Conservation (phyloP, 2,113 vertebrate species). For the Ophiodon elongatus region DNA sequence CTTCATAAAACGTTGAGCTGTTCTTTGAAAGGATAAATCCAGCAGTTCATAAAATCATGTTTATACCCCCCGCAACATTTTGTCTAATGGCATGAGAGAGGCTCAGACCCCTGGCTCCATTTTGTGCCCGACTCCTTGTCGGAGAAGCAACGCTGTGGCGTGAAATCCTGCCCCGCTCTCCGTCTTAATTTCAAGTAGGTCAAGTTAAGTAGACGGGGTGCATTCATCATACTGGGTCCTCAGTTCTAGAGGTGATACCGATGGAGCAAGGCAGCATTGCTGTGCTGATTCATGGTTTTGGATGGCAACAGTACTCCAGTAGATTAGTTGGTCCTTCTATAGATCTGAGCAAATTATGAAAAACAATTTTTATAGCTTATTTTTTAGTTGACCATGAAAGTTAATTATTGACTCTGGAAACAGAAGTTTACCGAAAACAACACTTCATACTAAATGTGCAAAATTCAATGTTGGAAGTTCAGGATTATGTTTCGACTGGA, state of each 20-base stretch:
- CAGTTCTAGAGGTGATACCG: background rate
- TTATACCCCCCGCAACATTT: background rate
- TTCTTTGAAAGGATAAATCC: background rate
- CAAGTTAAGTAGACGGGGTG: background rate
- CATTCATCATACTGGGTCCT: background rate
- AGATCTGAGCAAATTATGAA: background rate
- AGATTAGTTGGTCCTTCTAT: background rate
- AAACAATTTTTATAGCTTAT: no score
- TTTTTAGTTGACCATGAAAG: no score
- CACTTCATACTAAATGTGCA: no score
- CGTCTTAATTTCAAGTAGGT: constrained; percentile 7
- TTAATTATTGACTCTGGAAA: no score
- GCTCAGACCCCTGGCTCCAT: background rate
- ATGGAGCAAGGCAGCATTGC: background rate
- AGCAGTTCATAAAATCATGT: background rate
- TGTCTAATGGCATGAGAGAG: background rate
- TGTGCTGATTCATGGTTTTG: background rate
- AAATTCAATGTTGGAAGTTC: no score
- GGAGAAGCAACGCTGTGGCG: background rate
- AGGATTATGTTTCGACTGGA: no score
- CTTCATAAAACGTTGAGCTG: background rate
- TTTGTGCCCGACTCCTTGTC: background rate
- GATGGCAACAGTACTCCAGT: background rate
- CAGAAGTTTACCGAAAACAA: no score
- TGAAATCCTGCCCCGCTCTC: background rate